Evolutionary conservation across 2,113 vertebrate species (phyloP).

Genomic region (Hiodon tergisus): DNA sequence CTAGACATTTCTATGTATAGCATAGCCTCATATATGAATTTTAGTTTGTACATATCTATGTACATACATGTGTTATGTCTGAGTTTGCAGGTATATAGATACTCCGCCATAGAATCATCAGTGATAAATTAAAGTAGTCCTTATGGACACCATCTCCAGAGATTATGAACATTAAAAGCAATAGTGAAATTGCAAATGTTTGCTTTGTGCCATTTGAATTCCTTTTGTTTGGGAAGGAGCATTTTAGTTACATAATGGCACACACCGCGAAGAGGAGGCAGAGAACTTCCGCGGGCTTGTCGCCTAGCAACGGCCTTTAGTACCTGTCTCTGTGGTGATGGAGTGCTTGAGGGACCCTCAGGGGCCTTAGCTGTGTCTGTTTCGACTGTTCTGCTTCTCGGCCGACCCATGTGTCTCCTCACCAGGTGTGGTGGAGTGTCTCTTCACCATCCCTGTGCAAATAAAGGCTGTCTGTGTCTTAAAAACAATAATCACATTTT

Average conservation of each 20-base stretch:
- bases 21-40: no score
- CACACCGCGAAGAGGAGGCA: slow-evolving; percentile 27
- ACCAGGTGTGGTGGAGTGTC: neutral
- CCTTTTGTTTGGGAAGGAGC: neutral
- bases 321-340: slow-evolving; percentile 26
- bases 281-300: slow-evolving; percentile 46
- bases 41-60: no score
- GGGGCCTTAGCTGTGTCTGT: neutral
- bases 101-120: no score
- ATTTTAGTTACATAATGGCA: neutral
- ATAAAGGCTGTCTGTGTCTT: neutral
- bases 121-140: no score
- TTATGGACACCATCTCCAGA: no score
- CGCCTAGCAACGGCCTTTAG: slow-evolving; percentile 52
- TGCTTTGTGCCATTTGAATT: neutral
- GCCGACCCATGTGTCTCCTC: neutral
- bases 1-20: no score
- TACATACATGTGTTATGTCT: no score
- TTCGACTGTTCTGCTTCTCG: neutral
- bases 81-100: no score
- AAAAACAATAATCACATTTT: no score
- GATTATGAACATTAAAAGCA: neutral
- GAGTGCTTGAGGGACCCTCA: slow-evolving; percentile 18
- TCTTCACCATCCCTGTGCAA: neutral
- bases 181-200: neutral